Percentiles rank a stretch among this genome's conserved stretches.
phyloP scores from a whole-genome alignment of 2,888 invertebrate genomes.

The Machimus rusticus region DNA sequence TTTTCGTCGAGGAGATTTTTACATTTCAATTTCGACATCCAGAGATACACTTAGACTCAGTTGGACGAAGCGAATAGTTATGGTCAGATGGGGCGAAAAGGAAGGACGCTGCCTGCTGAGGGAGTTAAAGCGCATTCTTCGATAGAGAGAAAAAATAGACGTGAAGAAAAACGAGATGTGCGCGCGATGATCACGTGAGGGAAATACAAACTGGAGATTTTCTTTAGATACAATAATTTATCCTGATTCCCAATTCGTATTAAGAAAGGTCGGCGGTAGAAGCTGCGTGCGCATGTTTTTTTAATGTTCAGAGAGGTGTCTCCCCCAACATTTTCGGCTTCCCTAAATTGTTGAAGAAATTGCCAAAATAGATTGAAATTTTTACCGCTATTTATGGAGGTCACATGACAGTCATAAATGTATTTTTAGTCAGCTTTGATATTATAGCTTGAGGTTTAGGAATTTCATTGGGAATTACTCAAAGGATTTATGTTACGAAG shows the following conservation, averaged over 20 bases:
- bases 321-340: neutral
- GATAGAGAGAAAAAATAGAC: neutral
- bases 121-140: neutral
- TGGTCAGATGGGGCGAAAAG: neutral
- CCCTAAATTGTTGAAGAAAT: slow-evolving; percentile 10
- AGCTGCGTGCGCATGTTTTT: neutral
- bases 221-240: neutral
- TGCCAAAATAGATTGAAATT: slow-evolving; percentile 19
- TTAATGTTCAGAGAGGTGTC: neutral
- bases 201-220: neutral
- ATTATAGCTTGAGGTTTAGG: neutral
- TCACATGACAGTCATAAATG: slow-evolving; percentile 32
- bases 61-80: neutral
- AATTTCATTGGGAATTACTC: neutral
- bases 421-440: slow-evolving; percentile 27
- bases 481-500: neutral
- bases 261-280: neutral
- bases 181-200: neutral
- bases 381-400: slow-evolving; percentile 24
- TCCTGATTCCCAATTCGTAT: neutral
- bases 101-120: neutral
- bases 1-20: neutral
- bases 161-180: neutral
- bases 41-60: slow-evolving; percentile 11
- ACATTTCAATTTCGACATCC: slow-evolving; percentile 30